Evolutionary conservation across 2,797 vertebrate genomes (phyloP).

Genomic region (Harpagifer antarcticus): DNA sequence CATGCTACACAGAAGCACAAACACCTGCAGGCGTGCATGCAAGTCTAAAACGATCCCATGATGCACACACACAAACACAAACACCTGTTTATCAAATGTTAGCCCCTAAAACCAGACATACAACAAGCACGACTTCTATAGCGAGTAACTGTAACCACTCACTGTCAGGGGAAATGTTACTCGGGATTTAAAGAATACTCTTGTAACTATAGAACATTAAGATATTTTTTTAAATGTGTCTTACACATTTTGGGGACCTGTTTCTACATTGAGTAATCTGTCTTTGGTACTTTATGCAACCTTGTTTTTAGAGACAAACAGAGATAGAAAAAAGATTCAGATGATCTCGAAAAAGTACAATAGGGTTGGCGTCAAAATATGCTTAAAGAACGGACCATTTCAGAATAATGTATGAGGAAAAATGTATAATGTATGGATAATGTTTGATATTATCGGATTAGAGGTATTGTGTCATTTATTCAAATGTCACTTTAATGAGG

Average conservation of each 20-base stretch:
- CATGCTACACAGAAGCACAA: conserved; percentile 48
- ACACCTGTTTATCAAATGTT: conserved; percentile 13
- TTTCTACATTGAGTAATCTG: not conserved
- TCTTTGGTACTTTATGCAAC: not conserved
- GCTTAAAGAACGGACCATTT: no score
- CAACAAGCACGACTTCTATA: not conserved
- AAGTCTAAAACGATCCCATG: conserved; percentile 31
- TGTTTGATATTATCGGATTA: no score
- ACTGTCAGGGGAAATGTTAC: not conserved
- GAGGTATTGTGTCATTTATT: no score
- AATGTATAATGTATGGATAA: no score
- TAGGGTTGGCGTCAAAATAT: no score
- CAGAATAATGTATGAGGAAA: no score
- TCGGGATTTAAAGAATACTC: no score
- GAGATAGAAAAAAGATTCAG: no score
- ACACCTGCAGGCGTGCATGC: conserved; percentile 48
- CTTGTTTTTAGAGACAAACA: not conserved
- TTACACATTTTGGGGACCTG: no score
- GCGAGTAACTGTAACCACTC: conserved; percentile 1
- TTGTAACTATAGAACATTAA: not conserved
- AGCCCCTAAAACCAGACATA: conserved; percentile 4
- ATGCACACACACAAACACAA: conserved; percentile 12
- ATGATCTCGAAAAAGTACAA: no score
- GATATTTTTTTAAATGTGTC: not conserved
- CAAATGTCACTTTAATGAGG: no score